These are phyloP conservation scores for Callospermophilus lateralis DNA, from an alignment of 2,113 vertebrate species.

Conservation along the genomic window DNA sequence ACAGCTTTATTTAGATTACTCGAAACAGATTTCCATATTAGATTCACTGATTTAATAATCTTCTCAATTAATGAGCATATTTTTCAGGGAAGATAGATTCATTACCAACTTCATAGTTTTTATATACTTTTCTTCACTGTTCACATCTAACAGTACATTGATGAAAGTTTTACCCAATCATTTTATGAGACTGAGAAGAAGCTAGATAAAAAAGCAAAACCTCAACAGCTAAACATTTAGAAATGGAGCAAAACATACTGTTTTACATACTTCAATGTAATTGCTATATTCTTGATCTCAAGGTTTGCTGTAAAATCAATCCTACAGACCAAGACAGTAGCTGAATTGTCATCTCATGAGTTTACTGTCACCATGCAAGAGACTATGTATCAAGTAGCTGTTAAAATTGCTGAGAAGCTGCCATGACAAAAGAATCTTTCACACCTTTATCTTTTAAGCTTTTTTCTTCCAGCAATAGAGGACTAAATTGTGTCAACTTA, in stretches of 20 bases:
- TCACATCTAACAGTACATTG: not conserved
- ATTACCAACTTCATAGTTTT: not conserved
- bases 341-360: slow-evolving; percentile 30
- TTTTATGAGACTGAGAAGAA: slow-evolving; percentile 53
- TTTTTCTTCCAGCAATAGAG: not conserved
- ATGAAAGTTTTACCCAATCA: not conserved
- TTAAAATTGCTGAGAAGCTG: slow-evolving; percentile 18
- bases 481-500: not conserved
- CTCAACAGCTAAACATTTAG: not conserved
- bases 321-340: slow-evolving; percentile 29
- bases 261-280: not conserved
- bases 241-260: not conserved
- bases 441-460: slow-evolving; percentile 53
- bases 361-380: not conserved
- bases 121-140: not conserved
- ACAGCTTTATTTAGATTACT: not conserved
- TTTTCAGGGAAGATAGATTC: not conserved
- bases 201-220: not conserved
- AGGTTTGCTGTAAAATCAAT: slow-evolving; percentile 23
- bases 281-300: not conserved
- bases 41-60: not conserved
- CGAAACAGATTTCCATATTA: not conserved
- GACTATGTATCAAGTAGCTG: slow-evolving; percentile 38
- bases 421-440: not conserved
- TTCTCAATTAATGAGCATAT: not conserved